Evolutionary conservation across 2,888 invertebrate genomes (phyloP), one percentile per base, ranked within the genome.

Genomic region (Stenoptilia bipunctidactyla): DNA sequence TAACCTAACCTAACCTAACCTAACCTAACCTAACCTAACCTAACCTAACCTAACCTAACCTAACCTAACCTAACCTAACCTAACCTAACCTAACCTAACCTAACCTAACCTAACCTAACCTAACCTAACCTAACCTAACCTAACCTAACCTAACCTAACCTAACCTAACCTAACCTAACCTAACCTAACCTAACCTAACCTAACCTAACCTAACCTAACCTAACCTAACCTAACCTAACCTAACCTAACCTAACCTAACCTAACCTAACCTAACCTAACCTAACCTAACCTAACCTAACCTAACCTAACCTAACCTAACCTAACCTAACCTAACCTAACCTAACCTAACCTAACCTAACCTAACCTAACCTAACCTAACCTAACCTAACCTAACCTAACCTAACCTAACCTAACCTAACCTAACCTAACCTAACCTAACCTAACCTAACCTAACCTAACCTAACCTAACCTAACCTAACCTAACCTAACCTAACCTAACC

Each of bases 341-440:
- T 42, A 43, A 44, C 44, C 42, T 44, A 42, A 42, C 40, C 46
- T 44, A 42, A 40, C 44, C 46, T 46, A 44, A 46, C 46, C 46
- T 46, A 46, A 44, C 46, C 46, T 44, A 46, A 44, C 46, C 44
- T 44, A 44, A 46, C 46, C 46, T 46, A 44, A 45, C 46, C 46
- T 47, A 47, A 45, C 45, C 46, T 45, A 42, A 42, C 46, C 46
- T 47, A 46, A 44, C 46, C 46, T 46, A 46, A 44, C 46, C 46
- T 46, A 46, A 46, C 46, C 46, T 47, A 47, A 43, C 47, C 45
- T 47, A 45, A 45, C 45, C 47, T 45, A 45, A 43, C 45, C 43
- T 43, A 47, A 47, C 46, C 46, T 46, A 44, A 44, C 46, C 42
- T 43, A 45, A 46, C 46, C 46, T 44, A 46, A 46, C 46, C 46